A percentile compares a stretch with the other conserved stretches of the same genome.
Conservation (phyloP, 2,797 vertebrate genomes). For the Notolabrus celidotus region DNA sequence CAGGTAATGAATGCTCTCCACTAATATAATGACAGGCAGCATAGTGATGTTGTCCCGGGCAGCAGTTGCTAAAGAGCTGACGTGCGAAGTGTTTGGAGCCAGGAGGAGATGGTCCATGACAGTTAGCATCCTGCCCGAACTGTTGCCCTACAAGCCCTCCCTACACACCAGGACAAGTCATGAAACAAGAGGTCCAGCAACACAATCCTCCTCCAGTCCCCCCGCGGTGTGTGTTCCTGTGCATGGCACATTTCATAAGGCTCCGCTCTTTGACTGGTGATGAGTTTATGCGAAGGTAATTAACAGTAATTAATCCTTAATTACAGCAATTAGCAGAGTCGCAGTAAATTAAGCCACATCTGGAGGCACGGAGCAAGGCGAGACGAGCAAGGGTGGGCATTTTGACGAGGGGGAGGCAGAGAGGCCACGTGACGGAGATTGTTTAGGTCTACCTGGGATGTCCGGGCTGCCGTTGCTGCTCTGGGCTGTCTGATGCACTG, state of each 20-base stretch:
- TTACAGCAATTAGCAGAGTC: conserved; percentile 99
- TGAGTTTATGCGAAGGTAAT: conserved; percentile 99
- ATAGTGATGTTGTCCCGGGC: conserved; percentile 47
- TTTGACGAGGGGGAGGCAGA: conserved; percentile 77
- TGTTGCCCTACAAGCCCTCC: conserved; percentile 81
- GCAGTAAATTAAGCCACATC: conserved; percentile 99
- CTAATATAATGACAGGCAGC: conserved; percentile 58
- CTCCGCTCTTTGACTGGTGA: conserved; percentile 99
- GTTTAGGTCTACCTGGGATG: conserved; percentile 86
- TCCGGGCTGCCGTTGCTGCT: conserved; percentile 34
- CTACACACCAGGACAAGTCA: conserved; percentile 68
- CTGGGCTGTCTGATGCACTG: conserved; percentile 32
- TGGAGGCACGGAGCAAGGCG: conserved; percentile 94
- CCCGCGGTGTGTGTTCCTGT: conserved; percentile 85
- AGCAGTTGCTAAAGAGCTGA: conserved; percentile 73
- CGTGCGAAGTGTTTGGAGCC: conserved; percentile 56
- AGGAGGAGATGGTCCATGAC: conserved; percentile 73
- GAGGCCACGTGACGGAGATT: conserved; percentile 87
- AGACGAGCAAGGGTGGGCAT: conserved; percentile 77
- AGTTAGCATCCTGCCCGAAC: conserved; percentile 68
- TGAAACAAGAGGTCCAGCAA: conserved; percentile 76
- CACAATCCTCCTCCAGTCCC: conserved; percentile 76
- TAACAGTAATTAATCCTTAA: conserved; percentile 99
- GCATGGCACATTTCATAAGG: conserved; percentile 99
- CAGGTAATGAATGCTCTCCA: conserved; percentile 39